Percentiles rank a stretch among this genome's conserved stretches.
phyloP scores from a whole-genome alignment of 2,888 invertebrate genomes.

The Leptothorax acervorum region DNA sequence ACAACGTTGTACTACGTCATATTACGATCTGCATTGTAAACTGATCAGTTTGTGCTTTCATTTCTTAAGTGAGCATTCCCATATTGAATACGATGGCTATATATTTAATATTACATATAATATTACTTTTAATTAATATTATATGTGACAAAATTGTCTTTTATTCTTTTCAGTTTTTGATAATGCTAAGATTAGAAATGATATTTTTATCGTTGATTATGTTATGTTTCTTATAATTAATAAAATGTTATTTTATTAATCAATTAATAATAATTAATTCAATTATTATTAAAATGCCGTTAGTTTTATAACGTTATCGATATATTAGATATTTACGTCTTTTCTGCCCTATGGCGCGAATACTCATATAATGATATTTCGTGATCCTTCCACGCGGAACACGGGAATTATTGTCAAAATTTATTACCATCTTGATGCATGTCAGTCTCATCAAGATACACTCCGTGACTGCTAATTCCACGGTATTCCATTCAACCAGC shows the following conservation, averaged over 20 bases:
- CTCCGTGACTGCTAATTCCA: conserved; percentile 44
- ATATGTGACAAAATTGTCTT: background rate
- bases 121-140: background rate
- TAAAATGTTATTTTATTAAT: no score
- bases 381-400: background rate
- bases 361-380: background rate
- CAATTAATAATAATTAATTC: background rate
- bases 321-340: background rate
- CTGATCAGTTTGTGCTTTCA: background rate
- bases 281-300: background rate
- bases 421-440: conserved; percentile 3
- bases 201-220: background rate
- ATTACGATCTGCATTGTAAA: background rate
- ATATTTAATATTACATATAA: no score
- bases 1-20: background rate
- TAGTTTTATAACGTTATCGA: background rate
- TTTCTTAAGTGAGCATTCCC: background rate
- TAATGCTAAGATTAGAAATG: background rate
- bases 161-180: background rate
- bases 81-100: background rate
- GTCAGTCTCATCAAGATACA: conserved; percentile 42
- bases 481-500: conserved; percentile 54
- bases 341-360: background rate
- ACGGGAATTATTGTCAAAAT: conserved; percentile 27
- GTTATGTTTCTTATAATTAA: background rate